Conservation (phyloP, 2,888 invertebrate genomes). For the Phengaris arion region DNA sequence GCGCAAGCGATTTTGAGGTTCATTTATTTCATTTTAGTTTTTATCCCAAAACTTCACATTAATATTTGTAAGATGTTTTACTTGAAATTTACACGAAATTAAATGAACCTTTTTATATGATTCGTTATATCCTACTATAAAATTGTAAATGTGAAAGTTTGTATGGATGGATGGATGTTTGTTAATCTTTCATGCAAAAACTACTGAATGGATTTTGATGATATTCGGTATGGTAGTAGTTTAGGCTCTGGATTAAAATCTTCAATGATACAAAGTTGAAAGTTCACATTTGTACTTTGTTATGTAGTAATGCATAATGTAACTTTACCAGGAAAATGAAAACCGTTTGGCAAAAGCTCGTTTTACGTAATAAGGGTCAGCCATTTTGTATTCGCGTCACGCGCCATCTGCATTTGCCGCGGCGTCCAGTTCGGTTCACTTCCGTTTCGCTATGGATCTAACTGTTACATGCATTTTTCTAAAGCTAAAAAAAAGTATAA, state of each 20-base stretch:
- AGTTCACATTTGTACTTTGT: neutral
- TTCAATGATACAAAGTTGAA: too few relatives aligned
- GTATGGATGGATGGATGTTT: too few relatives aligned
- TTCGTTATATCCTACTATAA: too few relatives aligned
- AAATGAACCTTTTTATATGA: too few relatives aligned
- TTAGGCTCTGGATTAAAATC: too few relatives aligned
- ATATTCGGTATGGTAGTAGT: too few relatives aligned
- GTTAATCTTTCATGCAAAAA: too few relatives aligned
- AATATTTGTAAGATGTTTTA: too few relatives aligned
- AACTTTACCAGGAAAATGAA: conserved; percentile 60
- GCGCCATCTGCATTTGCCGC: conserved; percentile 50
- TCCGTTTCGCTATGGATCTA: conserved; percentile 50
- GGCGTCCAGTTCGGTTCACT: conserved; percentile 73
- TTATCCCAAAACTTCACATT: too few relatives aligned
- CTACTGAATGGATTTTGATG: too few relatives aligned
- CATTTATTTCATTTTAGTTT: neutral
- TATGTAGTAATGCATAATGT: conserved; percentile 38
- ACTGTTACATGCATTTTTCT: conserved; percentile 19
- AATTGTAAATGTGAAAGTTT: too few relatives aligned
- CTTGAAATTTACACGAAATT: too few relatives aligned
- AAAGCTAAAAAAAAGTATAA: neutral
- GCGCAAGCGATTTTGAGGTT: neutral
- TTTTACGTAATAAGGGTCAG: conserved; percentile 73
- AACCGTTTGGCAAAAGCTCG: conserved; percentile 64
- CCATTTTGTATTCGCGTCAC: conserved; percentile 52